Conservation (phyloP, 2,113 vertebrate genomes). For the Emydocephalus ijimae region DNA sequence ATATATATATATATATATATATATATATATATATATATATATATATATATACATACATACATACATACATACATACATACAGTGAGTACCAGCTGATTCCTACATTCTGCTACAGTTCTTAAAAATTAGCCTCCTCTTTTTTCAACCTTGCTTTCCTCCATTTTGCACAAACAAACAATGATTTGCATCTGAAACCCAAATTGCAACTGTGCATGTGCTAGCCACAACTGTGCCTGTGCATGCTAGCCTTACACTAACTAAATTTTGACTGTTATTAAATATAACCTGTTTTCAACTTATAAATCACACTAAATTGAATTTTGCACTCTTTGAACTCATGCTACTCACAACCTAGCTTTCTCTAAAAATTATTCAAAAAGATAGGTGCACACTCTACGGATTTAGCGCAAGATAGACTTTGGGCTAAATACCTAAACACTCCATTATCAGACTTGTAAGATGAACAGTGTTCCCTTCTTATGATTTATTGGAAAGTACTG, state of each 20-base stretch:
- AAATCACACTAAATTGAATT: background rate
- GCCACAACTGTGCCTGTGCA: background rate
- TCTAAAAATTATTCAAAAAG: background rate
- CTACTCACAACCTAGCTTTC: background rate
- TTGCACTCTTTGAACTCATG: background rate
- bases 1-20: no score
- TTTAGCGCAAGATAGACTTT: background rate
- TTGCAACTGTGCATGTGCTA: background rate
- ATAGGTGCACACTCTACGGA: background rate
- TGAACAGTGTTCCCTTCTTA: background rate
- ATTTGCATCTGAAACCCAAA: background rate
- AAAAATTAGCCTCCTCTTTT: background rate
- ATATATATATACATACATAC: no score
- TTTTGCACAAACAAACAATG: background rate
- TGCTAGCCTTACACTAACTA: background rate
- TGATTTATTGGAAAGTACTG: background rate
- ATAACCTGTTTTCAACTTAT: background rate
- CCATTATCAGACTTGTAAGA: background rate
- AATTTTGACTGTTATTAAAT: background rate
- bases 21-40: no score
- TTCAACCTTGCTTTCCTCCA: background rate
- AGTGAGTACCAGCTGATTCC: background rate
- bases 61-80: background rate
- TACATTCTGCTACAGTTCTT: background rate
- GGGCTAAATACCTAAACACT: background rate